Base-by-base conservation (phyloP, 30 jellyfish, hydroid and myxozoan species). In the Rhopilema esculentum region DNA sequence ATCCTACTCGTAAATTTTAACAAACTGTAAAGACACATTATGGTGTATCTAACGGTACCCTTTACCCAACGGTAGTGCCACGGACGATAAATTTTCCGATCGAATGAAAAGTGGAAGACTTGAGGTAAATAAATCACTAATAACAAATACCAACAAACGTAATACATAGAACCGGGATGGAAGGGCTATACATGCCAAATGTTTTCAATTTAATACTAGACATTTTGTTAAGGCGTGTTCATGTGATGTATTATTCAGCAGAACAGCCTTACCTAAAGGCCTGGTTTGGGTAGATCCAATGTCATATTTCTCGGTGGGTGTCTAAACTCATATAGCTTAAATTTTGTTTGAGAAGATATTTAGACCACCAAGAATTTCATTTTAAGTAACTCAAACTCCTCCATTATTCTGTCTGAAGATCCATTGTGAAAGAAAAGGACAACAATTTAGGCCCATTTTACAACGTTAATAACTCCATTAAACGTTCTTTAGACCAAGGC, bases 191-290 rank as follows among this genome's bases (percentile, higher is more conserved):
- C 27, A 64, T 8, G 74, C 9, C 17, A 20, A 27, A 69, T 17
- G 4, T 8, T 17, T 4, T 17, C 79, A 29, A 9, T 40, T 16
- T 40, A 24, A 69, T 69, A 21, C 50, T 6, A 40, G 57, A 40
- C 57, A 40, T 40, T 40, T 40, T 40, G 57, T 40, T 40, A 40
- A 73, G 84, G 84, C 87, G 80, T 70, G 81, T 84, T 84, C 93
- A 72, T 79, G 71, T 70, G 87, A 72, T 70, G 86, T 49, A 72
- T 72, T 40, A 84, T 70, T 49, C 93, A 49, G 86, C 25, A 25
- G 66, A 74, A 40, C 57, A 40, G 57, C 57, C 57, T 40, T 40
- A 40, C 57, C 6, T 40, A 72, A 20, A 49, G 50, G 87, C 80
- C 29, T 26, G 74, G 24, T 25, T 27, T 30, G 31, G 25, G 32